Percentiles rank a stretch among this genome's conserved stretches.
phyloP scores from a whole-genome alignment of 2,113 vertebrate species.

The Seriola aureovittata region DNA sequence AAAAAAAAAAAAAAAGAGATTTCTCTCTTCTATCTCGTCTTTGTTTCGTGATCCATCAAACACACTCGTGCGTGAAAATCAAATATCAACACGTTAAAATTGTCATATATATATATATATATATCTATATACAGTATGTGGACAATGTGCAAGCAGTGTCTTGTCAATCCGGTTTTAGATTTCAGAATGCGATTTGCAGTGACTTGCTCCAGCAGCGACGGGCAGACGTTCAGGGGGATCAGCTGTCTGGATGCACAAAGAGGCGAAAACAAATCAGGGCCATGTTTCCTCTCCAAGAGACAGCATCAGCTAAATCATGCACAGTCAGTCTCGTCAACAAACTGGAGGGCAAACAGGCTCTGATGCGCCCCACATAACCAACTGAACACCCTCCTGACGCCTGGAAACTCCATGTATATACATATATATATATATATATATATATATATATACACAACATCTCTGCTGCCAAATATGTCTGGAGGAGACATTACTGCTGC shows the following conservation, averaged over 20 bases:
- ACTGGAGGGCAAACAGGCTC: constrained; percentile 36
- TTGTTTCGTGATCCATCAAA: neutral
- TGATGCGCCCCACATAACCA: constrained; percentile 27
- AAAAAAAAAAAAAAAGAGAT: neutral
- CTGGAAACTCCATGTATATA: neutral
- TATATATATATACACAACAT: neutral
- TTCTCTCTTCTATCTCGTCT: neutral
- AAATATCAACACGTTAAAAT: neutral
- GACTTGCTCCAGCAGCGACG: neutral
- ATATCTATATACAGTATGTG: too few species aligned
- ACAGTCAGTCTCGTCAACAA: constrained; percentile 41
- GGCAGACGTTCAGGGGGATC: constrained; percentile 43
- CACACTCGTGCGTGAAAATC: neutral
- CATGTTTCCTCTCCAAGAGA: constrained; percentile 44
- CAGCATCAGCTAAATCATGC: constrained; percentile 49
- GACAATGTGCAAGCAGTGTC: neutral
- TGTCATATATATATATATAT: too few species aligned
- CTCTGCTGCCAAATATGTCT: too few species aligned
- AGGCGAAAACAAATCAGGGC: constrained; percentile 43
- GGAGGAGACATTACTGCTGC: too few species aligned
- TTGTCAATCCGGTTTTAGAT: neutral
- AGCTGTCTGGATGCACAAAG: constrained; percentile 51
- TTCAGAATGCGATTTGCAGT: neutral
- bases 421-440: too few species aligned
- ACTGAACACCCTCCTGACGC: constrained; percentile 19